Conservation (phyloP, 1,140 invertebrate species). For the Meteorus sp. region DNA sequence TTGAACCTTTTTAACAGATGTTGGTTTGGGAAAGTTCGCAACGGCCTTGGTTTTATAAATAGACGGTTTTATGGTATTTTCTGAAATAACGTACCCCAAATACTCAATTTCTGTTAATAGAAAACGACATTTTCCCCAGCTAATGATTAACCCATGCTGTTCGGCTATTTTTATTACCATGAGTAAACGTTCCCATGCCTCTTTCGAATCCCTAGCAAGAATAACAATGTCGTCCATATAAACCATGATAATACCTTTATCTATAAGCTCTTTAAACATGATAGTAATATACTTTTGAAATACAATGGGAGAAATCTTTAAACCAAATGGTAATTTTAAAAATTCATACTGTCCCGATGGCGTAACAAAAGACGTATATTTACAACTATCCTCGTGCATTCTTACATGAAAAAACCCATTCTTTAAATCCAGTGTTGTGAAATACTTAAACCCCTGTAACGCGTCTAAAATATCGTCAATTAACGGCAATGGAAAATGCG, state of each 20-base stretch:
- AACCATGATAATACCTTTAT: background rate
- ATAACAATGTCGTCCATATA: conserved; percentile 6
- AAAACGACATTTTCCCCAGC: conserved; percentile 4
- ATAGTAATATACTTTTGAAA: conserved; percentile 20
- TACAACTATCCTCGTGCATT: conserved; percentile 11
- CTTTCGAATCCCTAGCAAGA: background rate
- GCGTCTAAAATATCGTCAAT: conserved; percentile 23
- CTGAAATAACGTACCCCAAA: background rate
- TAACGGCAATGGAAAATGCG: conserved; percentile 32
- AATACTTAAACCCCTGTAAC: conserved; percentile 11
- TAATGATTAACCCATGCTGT: background rate
- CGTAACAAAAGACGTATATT: conserved; percentile 18
- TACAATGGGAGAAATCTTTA: conserved; percentile 6
- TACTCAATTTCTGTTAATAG: background rate
- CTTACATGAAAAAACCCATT: conserved; percentile 15
- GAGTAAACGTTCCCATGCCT: conserved; percentile 1
- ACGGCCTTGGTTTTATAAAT: conserved; percentile 3
- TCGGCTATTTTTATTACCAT: background rate
- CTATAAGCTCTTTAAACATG: conserved; percentile 10
- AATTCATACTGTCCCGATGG: conserved; percentile 15
- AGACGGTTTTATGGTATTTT: conserved; percentile 1
- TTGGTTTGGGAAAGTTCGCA: conserved; percentile 2
- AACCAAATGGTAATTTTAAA: conserved; percentile 16
- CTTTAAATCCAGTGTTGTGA: conserved; percentile 36
- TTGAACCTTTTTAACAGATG: background rate